Evolutionary conservation across 2,797 vertebrate genomes (phyloP).

Genomic region (Sus cebifrons): DNA sequence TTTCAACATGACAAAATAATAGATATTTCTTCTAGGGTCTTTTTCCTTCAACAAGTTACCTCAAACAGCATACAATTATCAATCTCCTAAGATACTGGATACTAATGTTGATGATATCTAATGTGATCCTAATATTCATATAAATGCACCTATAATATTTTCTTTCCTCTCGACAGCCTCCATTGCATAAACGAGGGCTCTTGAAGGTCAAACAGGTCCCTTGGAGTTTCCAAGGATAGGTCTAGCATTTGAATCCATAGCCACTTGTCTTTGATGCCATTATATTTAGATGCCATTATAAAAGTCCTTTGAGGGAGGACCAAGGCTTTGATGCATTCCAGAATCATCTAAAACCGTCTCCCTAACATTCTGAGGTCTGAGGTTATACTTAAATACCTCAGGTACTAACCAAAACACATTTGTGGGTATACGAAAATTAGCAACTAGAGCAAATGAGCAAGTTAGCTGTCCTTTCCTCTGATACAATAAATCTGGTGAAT

Average conservation of each 20-base stretch:
- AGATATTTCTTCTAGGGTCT: neutral
- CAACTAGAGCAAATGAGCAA: neutral
- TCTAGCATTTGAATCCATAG: neutral
- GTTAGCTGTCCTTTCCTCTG: neutral
- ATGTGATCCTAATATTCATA: neutral
- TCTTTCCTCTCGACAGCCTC: neutral
- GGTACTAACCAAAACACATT: neutral
- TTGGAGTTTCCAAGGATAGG: neutral
- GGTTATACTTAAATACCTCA: neutral
- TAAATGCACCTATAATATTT: neutral
- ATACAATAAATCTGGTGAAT: neutral
- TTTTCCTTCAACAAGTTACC: neutral
- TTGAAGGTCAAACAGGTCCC: neutral
- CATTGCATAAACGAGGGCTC: neutral
- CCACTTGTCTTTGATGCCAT: neutral
- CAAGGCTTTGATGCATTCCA: neutral
- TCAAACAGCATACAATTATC: neutral
- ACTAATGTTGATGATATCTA: neutral
- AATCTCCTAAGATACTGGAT: neutral
- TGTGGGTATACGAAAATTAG: neutral
- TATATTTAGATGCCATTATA: neutral
- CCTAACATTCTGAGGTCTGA: neutral
- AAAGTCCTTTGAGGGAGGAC: neutral
- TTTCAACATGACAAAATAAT: slow-evolving; percentile 65
- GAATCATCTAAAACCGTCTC: neutral